Evolutionary conservation across 2,797 vertebrate genomes (phyloP).

Genomic region (Helicolenus hilgendorfi): DNA sequence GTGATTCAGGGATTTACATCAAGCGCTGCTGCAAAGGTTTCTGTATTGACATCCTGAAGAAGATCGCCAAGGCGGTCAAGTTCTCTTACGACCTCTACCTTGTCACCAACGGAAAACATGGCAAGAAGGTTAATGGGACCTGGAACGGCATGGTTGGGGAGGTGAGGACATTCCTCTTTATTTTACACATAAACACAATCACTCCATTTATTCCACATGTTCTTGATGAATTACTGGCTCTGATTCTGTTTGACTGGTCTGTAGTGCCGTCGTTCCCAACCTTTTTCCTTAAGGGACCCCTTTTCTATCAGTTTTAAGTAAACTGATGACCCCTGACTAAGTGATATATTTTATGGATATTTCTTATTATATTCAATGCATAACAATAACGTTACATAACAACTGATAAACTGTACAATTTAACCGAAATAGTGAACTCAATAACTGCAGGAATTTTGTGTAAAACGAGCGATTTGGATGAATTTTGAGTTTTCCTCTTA

Average conservation of each 20-base stretch:
- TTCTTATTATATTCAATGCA: neutral
- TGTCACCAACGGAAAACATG: constrained; percentile 99
- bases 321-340: neutral
- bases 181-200: neutral
- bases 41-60: constrained; percentile 99
- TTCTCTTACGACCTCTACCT: constrained; percentile 99
- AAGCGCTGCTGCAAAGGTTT: constrained; percentile 99
- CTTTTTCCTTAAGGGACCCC: no score
- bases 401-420: no score
- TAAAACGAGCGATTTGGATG: neutral
- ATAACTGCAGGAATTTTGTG: no score
- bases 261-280: fast-evolving
- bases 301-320: no score
- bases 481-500: neutral
- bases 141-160: constrained; percentile 99
- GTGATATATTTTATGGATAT: neutral
- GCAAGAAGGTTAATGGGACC: constrained; percentile 98
- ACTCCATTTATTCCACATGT: neutral
- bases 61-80: constrained; percentile 98
- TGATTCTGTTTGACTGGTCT: neutral
- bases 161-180: constrained; percentile 83
- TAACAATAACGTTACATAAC: no score
- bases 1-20: constrained; percentile 97
- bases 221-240: neutral
- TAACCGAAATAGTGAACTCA: no score